Conservation (phyloP, 2,113 vertebrate genomes). For the Limanda limanda region DNA sequence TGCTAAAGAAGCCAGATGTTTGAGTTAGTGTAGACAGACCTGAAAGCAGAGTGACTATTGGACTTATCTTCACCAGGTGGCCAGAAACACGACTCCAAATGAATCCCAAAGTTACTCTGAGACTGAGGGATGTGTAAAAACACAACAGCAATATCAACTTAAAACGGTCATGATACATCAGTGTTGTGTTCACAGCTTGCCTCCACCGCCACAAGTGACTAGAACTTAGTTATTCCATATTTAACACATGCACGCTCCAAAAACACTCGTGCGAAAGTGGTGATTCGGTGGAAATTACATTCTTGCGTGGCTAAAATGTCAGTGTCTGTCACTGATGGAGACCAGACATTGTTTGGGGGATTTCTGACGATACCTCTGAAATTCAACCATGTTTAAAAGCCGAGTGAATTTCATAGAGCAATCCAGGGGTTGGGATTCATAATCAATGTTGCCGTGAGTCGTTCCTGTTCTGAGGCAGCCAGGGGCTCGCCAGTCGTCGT, state of each 20-base stretch:
- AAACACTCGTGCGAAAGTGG: slow-evolving; percentile 11
- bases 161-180: not conserved
- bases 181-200: slow-evolving; percentile 4
- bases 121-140: not conserved
- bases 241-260: slow-evolving; percentile 9
- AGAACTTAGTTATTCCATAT: not conserved
- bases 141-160: not conserved
- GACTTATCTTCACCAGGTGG: not conserved
- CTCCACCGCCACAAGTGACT: not conserved
- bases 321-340: slow-evolving; percentile 60
- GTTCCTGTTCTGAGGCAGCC: slow-evolving; percentile 51
- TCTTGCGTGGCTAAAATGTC: slow-evolving; percentile 49
- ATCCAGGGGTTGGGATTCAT: slow-evolving; percentile 51
- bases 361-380: slow-evolving; percentile 52
- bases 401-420: slow-evolving; percentile 57
- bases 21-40: not conserved
- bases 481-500: slow-evolving; percentile 64
- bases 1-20: not conserved
- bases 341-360: slow-evolving; percentile 65
- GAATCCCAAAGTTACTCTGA: not conserved
- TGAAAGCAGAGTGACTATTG: not conserved
- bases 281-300: slow-evolving; percentile 40
- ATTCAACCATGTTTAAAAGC: slow-evolving; percentile 63
- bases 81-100: not conserved
- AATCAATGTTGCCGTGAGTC: slow-evolving; percentile 64